A percentile compares a stretch with the other conserved stretches of the same genome.
Evolutionary conservation across 2,888 invertebrate species (phyloP).

Genomic region (Tinea trinotella): DNA sequence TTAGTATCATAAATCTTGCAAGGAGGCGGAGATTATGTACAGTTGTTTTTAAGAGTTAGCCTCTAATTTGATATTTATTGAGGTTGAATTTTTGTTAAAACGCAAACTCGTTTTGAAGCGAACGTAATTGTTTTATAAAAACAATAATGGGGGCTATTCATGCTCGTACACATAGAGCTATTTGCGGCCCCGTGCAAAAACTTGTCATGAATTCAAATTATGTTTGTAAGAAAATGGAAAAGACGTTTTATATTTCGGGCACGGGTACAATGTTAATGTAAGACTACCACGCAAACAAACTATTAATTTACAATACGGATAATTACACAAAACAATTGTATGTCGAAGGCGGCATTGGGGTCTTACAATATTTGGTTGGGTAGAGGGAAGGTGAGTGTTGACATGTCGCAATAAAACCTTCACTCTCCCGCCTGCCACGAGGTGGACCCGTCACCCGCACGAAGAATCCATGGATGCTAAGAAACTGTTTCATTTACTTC

Average conservation of each 20-base stretch:
- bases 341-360: too few species aligned
- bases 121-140: constrained; percentile 12
- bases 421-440: too few species aligned
- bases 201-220: constrained; percentile 12
- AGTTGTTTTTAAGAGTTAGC: constrained; percentile 14
- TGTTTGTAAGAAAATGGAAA: constrained; percentile 9
- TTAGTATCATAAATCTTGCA: constrained; percentile 44
- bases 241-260: background rate
- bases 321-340: too few species aligned
- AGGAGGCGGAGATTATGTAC: constrained; percentile 35
- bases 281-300: too few species aligned
- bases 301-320: too few species aligned
- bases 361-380: too few species aligned
- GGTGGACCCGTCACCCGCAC: too few species aligned
- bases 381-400: too few species aligned
- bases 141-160: constrained; percentile 10
- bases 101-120: constrained; percentile 8
- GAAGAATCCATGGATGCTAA: too few species aligned
- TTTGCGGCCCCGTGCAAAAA: constrained; percentile 1
- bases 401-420: too few species aligned
- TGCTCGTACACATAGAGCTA: background rate
- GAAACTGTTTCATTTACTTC: too few species aligned
- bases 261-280: too few species aligned
- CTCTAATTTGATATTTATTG: constrained; percentile 10
- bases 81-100: constrained; percentile 11